Evolutionary conservation across 2,888 invertebrate species (phyloP), one percentile per base, ranked within the genome.

Genomic region (Troilus luridus): DNA sequence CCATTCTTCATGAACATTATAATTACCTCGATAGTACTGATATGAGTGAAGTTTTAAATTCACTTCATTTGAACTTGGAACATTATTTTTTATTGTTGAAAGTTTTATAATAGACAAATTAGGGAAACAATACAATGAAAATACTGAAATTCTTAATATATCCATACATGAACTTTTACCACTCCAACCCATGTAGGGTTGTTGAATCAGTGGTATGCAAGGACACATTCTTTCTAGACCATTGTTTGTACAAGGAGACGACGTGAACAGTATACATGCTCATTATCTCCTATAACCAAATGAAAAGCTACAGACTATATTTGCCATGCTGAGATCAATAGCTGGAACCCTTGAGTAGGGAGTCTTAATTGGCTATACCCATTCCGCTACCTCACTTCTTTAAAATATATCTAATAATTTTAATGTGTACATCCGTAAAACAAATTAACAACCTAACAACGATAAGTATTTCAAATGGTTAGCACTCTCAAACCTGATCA

Each of bases 1-100:
- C 56, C 85, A 85, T 85, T 85, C 85, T 56, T 85, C 54, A 85
- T 72, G 17, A 67, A 41, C 17, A 41, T 41, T 41, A 41, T 77
- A 77, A 77, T 1, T 77, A 24, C 41, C 41, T 41, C 19, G 27
- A 24, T 41, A 41, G 41, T 77, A 19, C 8, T 77, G 72, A 77
- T 77, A 17, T 17, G 8, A 77, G 8, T 77, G 7, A 77, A 17
- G 0, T 77, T 27, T 72, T 41, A 24, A 72, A 24, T 14, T 72
- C 72, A 41, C 24, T 7, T 72, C 17, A 27, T 41, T 72, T 72
- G 12, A 41, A 41, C 14, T 72, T 12, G 27, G 17, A 14, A 72
- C 41, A 72, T 14, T 17, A 24, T 24, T 24, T 67, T 24, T 67
- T 12, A 24, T n/a, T 24, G 2, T 67, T n/a, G 64, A 67, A 67